Evolutionary conservation across 2,888 invertebrate species (phyloP), one percentile per base, ranked within the genome.

Genomic region (Lasioglossum lativentre): DNA sequence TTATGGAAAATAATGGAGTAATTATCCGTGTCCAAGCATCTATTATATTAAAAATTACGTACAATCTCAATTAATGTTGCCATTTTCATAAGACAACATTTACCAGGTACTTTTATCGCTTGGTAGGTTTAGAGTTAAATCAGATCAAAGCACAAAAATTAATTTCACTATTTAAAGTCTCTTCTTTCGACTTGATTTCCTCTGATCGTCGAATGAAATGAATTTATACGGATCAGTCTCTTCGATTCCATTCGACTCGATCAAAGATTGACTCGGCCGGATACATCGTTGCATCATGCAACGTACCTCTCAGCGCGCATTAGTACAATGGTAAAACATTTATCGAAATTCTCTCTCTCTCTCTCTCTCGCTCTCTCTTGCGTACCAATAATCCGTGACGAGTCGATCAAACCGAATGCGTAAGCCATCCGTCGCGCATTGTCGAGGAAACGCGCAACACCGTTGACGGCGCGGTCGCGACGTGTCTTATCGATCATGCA

Each of bases 401-500:
- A 30, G 52, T 79, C 27, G 73, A 79, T 73, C 42, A 63, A 45
- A 73, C n/a, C 19, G 52, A 30, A 66, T 66, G 56, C 68, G 23
- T 16, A 14, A 2, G 14, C 68, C 82, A 73, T 79, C 12, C 72
- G 72, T 82, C 72, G 42, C 42, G n/a, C 12, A 66, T 52, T 79
- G 73, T 73, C 42, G 78, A 66, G 34, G 34, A 10, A 63, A 71
- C 47, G 45, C 23, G 23, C 56, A 72, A 68, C 81, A 76, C 16
- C 66, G 68, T 74, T n/a, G 78, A 80, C 80, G 82, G 47, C 59
- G 71, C 74, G 52, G 52, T 52, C 52, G 19, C 75, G 72, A 47
- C 75, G 78, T 68, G 34, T 68, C 47, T 77, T 82, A 84, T 85
- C 80, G 82, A 84, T 85, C 73, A 78, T 38, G 70, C 76, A 38